A percentile compares a stretch with the other conserved stretches of the same genome.
Conservation (phyloP, 2,113 vertebrate species). For the Ranitomeya variabilis region DNA sequence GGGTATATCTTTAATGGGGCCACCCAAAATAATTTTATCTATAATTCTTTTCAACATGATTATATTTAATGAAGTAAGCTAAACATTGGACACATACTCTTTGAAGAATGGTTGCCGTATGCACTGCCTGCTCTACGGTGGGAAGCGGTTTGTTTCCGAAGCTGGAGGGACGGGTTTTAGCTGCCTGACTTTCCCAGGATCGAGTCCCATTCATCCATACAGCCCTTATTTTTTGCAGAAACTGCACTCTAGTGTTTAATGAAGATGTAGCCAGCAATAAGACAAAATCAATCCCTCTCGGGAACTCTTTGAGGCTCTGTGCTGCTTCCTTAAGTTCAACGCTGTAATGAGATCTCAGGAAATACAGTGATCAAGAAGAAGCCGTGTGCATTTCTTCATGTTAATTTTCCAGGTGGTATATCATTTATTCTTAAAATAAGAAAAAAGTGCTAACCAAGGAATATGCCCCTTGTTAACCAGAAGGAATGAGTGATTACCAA, state of each 20-base stretch:
- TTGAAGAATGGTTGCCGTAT: neutral
- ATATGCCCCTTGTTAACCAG: conserved; percentile 3
- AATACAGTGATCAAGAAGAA: neutral
- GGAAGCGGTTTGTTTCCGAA: neutral
- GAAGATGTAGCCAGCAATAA: conserved; percentile 35
- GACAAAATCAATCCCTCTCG: conserved; percentile 21
- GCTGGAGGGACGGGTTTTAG: conserved; percentile 5
- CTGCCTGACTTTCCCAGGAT: conserved; percentile 8
- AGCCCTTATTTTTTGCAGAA: conserved; percentile 51
- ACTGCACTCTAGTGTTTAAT: conserved; percentile 53
- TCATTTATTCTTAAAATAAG: conserved; percentile 5
- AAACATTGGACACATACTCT: too few species aligned
- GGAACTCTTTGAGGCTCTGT: neutral
- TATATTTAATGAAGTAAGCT: too few species aligned
- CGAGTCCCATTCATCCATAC: conserved; percentile 24
- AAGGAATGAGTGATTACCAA: conserved; percentile 8
- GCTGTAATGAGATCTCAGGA: conserved; percentile 39
- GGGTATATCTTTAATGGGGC: neutral
- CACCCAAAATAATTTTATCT: neutral
- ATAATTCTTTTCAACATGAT: too few species aligned
- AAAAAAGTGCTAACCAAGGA: conserved; percentile 32
- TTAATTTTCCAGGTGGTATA: neutral
- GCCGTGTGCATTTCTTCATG: neutral
- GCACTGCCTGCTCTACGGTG: neutral
- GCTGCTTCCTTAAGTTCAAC: conserved; percentile 21